Conservation (phyloP, 1,140 invertebrate genomes). For the Uloborus diversus region DNA sequence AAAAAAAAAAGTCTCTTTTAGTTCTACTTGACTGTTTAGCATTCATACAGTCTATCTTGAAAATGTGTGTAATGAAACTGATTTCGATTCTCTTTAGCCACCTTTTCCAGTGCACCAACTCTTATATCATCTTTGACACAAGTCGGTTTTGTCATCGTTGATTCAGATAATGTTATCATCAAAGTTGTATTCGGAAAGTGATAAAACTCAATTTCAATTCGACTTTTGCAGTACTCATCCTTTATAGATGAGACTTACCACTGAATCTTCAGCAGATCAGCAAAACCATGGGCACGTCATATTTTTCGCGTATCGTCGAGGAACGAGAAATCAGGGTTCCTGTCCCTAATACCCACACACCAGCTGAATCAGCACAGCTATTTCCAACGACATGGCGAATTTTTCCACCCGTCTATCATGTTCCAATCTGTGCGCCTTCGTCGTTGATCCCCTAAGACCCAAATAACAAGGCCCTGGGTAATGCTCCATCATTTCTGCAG, state of each 20-base stretch:
- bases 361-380: neutral
- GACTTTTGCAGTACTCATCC: neutral
- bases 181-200: too few relatives aligned
- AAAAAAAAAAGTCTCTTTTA: too few relatives aligned
- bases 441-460: slow-evolving; percentile 36
- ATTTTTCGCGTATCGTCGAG: neutral
- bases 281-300: neutral
- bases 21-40: too few relatives aligned
- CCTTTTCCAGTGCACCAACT: too few relatives aligned
- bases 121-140: too few relatives aligned
- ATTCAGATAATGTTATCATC: too few relatives aligned
- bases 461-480: slow-evolving; percentile 45
- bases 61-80: too few relatives aligned
- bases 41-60: too few relatives aligned
- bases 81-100: too few relatives aligned
- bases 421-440: slow-evolving; percentile 28
- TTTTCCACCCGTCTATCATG: slow-evolving; percentile 6
- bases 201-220: too few relatives aligned
- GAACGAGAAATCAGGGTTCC: neutral
- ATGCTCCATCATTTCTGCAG: slow-evolving; percentile 24
- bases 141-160: too few relatives aligned
- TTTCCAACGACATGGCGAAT: neutral
- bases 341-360: neutral
- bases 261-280: neutral
- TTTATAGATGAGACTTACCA: neutral